phyloP scores from a whole-genome alignment of 1,140 invertebrate genomes.

The Scaptomyza pallida region DNA sequence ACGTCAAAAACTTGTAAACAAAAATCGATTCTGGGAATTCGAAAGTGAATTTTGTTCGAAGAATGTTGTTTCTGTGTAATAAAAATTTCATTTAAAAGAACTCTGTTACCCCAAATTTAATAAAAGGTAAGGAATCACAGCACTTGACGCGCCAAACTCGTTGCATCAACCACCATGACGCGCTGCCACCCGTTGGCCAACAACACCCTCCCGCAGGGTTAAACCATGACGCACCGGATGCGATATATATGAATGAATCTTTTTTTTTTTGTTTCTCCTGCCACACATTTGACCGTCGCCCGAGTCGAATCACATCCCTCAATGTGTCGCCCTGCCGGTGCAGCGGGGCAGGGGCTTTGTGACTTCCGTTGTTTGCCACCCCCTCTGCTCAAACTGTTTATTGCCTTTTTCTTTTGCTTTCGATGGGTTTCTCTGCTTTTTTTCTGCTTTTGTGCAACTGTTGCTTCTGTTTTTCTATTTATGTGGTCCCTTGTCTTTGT shows the following conservation, averaged over 20 bases:
- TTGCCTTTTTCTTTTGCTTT: slow-evolving; percentile 27
- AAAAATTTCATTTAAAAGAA: too few relatives aligned
- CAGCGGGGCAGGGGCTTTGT: background rate
- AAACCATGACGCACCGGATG: slow-evolving; percentile 32
- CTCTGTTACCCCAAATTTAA: slow-evolving; percentile 62
- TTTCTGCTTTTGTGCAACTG: slow-evolving; percentile 54
- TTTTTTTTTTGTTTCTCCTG: slow-evolving; percentile 5
- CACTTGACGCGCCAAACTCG: slow-evolving; percentile 38
- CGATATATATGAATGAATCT: background rate
- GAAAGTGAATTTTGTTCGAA: too few relatives aligned
- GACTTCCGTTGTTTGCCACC: slow-evolving; percentile 10
- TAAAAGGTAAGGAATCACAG: slow-evolving; percentile 69
- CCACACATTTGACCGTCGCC: slow-evolving; percentile 24
- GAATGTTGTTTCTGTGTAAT: too few relatives aligned
- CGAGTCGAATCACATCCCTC: slow-evolving; percentile 30
- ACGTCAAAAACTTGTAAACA: too few relatives aligned
- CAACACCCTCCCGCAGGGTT: background rate
- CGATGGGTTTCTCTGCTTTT: slow-evolving; percentile 28
- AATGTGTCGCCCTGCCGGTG: slow-evolving; percentile 6
- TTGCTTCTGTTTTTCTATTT: slow-evolving; percentile 56
- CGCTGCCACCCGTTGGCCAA: slow-evolving; percentile 7
- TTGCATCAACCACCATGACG: background rate
- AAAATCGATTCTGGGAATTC: too few relatives aligned
- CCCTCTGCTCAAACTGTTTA: slow-evolving; percentile 26
- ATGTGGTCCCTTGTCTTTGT: slow-evolving; percentile 55